Evolutionary conservation across 2,113 vertebrate species (phyloP).

Genomic region (Hiodon tergisus): DNA sequence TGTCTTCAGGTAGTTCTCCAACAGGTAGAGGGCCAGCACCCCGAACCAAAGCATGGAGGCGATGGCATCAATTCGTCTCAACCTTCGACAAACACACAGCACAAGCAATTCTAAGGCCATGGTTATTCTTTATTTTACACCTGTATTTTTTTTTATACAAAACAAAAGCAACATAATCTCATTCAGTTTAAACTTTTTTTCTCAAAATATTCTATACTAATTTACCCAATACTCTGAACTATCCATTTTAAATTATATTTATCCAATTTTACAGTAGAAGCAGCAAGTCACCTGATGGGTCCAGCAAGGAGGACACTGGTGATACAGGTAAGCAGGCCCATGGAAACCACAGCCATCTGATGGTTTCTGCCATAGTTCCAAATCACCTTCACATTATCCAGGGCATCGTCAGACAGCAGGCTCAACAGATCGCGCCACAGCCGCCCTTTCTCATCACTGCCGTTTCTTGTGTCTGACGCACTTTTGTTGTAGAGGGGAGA

Average conservation of each 20-base stretch:
- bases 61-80: constrained; percentile 84
- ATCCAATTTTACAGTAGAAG: not conserved
- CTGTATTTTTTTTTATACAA: too few species aligned
- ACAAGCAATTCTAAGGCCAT: not conserved
- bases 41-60: constrained; percentile 79
- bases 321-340: constrained; percentile 80
- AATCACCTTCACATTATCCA: constrained; percentile 51
- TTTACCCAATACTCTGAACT: too few species aligned
- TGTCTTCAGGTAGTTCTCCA: constrained; percentile 63
- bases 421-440: constrained; percentile 66
- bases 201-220: too few species aligned
- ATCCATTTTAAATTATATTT: not conserved
- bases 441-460: constrained; percentile 15
- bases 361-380: constrained; percentile 78
- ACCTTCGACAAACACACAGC: constrained; percentile 53
- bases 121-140: too few species aligned
- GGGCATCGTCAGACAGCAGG: constrained; percentile 60
- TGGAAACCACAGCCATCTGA: constrained; percentile 66
- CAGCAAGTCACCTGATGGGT: constrained; percentile 65
- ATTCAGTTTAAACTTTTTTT: too few species aligned
- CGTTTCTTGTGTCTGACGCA: constrained; percentile 3
- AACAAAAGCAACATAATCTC: too few species aligned
- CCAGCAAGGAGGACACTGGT: constrained; percentile 81
- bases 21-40: constrained; percentile 73
- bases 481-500: constrained; percentile 3